Percentiles rank a stretch among this genome's conserved stretches.
phyloP scores from a whole-genome alignment of 2,797 vertebrate species.

The Lacerta bilineata region DNA sequence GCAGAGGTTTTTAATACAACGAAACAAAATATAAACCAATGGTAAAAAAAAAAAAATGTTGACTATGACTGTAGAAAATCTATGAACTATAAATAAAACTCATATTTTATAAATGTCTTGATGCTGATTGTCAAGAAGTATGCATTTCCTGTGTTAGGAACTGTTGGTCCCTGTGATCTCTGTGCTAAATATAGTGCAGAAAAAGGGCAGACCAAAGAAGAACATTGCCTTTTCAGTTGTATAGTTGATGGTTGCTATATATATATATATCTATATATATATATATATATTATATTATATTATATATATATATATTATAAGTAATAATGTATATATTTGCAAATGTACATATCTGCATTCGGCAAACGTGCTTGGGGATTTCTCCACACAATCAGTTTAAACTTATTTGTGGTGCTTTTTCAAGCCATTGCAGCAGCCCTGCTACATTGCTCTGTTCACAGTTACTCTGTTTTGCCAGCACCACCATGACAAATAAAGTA shows the following conservation, averaged over 20 bases:
- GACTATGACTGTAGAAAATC: slow-evolving; percentile 56
- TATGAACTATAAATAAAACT: slow-evolving; percentile 61
- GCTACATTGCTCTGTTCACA: neutral
- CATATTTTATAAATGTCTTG: slow-evolving; percentile 40
- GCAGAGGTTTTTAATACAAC: slow-evolving; percentile 12
- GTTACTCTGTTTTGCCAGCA: neutral
- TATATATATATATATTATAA: no score
- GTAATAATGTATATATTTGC: neutral
- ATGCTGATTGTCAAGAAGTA: slow-evolving; percentile 48
- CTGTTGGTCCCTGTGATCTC: slow-evolving; percentile 46
- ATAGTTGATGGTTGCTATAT: slow-evolving; percentile 19
- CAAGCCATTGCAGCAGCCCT: neutral
- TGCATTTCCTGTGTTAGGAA: slow-evolving; percentile 33
- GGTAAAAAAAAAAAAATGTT: neutral
- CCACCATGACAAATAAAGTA: neutral
- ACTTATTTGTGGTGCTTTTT: neutral
- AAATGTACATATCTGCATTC: neutral
- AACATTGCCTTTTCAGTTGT: slow-evolving; percentile 13
- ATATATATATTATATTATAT: no score
- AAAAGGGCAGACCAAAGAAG: neutral
- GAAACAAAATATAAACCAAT: slow-evolving; percentile 46
- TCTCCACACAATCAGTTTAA: slow-evolving; percentile 1
- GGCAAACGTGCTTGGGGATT: neutral
- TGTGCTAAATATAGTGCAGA: slow-evolving; percentile 27
- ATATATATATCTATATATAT: no score